phyloP scores from a whole-genome alignment of 1,140 invertebrate species.

The Notospermus geniculatus region DNA sequence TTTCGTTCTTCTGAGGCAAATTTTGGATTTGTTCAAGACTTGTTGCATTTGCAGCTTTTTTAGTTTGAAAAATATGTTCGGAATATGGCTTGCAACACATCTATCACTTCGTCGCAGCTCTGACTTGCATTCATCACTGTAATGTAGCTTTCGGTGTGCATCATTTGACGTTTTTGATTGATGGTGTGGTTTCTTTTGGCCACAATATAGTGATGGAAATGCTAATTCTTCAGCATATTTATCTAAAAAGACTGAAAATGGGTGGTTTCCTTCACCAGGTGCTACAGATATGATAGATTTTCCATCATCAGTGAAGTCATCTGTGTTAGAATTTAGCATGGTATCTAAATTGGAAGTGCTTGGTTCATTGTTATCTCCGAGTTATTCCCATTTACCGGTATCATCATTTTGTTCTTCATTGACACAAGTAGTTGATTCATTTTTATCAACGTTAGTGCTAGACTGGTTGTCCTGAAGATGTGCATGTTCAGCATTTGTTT shows the following conservation, averaged over 20 bases:
- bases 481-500: too few species aligned
- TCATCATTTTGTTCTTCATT: too few species aligned
- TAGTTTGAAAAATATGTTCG: constrained; percentile 26
- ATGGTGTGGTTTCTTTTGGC: constrained; percentile 15
- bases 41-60: constrained; percentile 31
- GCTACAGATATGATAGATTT: constrained; percentile 22
- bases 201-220: constrained; percentile 26
- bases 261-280: constrained; percentile 22
- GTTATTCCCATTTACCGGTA: too few species aligned
- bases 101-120: constrained; percentile 21
- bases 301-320: constrained; percentile 23
- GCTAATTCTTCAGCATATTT: constrained; percentile 22
- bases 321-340: constrained; percentile 21
- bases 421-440: too few species aligned
- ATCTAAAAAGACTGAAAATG: constrained; percentile 20
- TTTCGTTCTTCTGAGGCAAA: constrained; percentile 22
- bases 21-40: constrained; percentile 18
- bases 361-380: too few species aligned
- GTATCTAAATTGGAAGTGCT: constrained; percentile 20
- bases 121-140: constrained; percentile 25
- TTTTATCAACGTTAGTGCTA: too few species aligned
- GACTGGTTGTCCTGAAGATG: too few species aligned
- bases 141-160: constrained; percentile 9
- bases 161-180: constrained; percentile 14
- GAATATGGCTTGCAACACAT: constrained; percentile 18